These are phyloP conservation scores for Peromyscus leucopus DNA, from an alignment of 2,113 vertebrate genomes.

Conservation along the genomic window DNA sequence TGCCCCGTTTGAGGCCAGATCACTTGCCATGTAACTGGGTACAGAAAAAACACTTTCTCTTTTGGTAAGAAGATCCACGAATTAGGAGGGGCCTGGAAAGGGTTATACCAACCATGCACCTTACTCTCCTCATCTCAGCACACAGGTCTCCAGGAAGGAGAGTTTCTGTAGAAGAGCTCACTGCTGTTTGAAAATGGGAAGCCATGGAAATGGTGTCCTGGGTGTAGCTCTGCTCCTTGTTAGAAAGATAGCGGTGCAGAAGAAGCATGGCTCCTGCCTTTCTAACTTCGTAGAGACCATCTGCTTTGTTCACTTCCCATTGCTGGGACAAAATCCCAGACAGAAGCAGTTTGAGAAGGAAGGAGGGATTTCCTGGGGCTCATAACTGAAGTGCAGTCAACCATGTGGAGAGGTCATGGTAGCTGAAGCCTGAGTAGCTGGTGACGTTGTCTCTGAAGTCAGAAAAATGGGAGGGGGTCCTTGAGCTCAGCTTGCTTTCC, in stretches of 20 bases:
- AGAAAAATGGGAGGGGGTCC: background rate
- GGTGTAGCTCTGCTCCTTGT: background rate
- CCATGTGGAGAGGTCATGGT: background rate
- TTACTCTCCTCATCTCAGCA: background rate
- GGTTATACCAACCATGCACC: background rate
- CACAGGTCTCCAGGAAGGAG: background rate
- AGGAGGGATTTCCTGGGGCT: background rate
- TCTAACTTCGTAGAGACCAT: background rate
- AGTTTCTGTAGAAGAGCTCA: background rate
- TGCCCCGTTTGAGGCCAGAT: background rate
- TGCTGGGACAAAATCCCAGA: background rate
- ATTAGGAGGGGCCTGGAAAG: background rate
- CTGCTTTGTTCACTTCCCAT: background rate
- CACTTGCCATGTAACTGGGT: background rate
- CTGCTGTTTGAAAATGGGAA: background rate
- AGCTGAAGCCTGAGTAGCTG: background rate
- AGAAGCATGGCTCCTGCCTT: background rate
- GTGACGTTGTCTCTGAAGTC: background rate
- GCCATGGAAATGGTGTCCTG: background rate
- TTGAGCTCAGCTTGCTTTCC: background rate
- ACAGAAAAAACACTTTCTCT: conserved; percentile 7
- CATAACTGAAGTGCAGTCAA: background rate
- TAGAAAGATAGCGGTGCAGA: background rate
- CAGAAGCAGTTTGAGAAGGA: background rate
- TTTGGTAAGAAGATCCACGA: background rate